These are phyloP conservation scores for Macrosoma leucophasiata DNA, from an alignment of 2,888 invertebrate genomes.

Conservation along the genomic window DNA sequence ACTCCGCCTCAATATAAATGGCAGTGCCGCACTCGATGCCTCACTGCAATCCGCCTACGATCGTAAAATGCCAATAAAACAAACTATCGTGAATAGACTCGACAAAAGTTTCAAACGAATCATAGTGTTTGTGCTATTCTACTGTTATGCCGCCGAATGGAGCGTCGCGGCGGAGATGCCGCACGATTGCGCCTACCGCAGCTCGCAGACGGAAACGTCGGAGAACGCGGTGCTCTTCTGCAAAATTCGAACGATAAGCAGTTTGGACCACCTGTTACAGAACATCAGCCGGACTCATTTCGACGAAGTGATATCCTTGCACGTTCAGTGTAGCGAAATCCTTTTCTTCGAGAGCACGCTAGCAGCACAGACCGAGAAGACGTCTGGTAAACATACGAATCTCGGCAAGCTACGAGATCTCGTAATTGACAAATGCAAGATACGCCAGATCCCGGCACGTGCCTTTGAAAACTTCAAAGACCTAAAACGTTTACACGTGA, in stretches of 20 bases:
- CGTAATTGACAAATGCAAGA: conserved; percentile 84
- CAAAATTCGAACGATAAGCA: conserved; percentile 82
- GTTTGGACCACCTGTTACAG: conserved; percentile 79
- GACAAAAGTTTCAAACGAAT: conserved; percentile 68
- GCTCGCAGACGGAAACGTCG: conserved; percentile 73
- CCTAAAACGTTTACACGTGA: conserved; percentile 79
- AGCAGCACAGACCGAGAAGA: conserved; percentile 63
- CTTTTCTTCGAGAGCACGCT: conserved; percentile 83
- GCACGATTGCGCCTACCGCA: conserved; percentile 83
- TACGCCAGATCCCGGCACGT: conserved; percentile 81
- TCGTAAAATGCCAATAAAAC: conserved; percentile 71
- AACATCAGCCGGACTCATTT: conserved; percentile 80
- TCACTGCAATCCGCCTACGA: conserved; percentile 48
- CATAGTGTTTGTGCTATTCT: conserved; percentile 71
- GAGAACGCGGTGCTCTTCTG: conserved; percentile 78
- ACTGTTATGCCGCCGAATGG: conserved; percentile 59
- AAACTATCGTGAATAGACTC: conserved; percentile 61
- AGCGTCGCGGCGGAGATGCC: conserved; percentile 71
- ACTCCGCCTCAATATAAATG: conserved; percentile 62
- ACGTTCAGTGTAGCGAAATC: conserved; percentile 84
- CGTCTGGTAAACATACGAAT: conserved; percentile 69
- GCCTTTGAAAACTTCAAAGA: conserved; percentile 81
- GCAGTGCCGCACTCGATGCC: conserved; percentile 58
- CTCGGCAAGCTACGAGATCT: conserved; percentile 81
- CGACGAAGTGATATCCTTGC: conserved; percentile 79